phyloP scores from a whole-genome alignment of 2,888 invertebrate species.

The Pandemis corylana region DNA sequence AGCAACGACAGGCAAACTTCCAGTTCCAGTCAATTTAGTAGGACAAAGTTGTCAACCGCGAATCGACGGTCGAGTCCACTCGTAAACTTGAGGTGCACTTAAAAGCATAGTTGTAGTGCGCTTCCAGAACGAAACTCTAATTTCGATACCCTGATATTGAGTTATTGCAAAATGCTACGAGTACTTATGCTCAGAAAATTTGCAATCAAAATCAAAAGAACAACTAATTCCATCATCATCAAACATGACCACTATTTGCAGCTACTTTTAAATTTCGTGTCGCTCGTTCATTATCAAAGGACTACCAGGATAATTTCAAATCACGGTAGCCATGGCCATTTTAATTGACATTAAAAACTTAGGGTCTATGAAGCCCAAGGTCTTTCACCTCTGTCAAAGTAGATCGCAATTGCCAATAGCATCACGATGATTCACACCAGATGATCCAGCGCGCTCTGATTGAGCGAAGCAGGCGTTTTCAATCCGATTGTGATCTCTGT shows the following conservation, averaged over 20 bases:
- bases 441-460: no score
- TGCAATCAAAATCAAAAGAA: neutral
- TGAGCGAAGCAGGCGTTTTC: no score
- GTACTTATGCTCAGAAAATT: neutral
- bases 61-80: constrained; percentile 11
- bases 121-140: neutral
- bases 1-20: constrained; percentile 12
- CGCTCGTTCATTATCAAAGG: neutral
- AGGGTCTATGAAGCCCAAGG: no score
- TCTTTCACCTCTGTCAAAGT: no score
- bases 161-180: neutral
- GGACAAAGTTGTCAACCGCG: constrained; percentile 13
- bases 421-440: no score
- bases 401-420: no score
- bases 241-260: neutral
- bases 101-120: neutral
- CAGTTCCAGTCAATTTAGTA: neutral
- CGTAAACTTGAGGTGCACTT: constrained; percentile 22
- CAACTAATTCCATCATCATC: neutral
- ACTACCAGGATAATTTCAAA: neutral
- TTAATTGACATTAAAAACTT: neutral
- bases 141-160: neutral
- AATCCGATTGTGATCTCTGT: no score
- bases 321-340: neutral
- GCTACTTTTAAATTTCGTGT: neutral